phyloP scores from a whole-genome alignment of 2,888 invertebrate genomes.

The Catocala fraxini region DNA sequence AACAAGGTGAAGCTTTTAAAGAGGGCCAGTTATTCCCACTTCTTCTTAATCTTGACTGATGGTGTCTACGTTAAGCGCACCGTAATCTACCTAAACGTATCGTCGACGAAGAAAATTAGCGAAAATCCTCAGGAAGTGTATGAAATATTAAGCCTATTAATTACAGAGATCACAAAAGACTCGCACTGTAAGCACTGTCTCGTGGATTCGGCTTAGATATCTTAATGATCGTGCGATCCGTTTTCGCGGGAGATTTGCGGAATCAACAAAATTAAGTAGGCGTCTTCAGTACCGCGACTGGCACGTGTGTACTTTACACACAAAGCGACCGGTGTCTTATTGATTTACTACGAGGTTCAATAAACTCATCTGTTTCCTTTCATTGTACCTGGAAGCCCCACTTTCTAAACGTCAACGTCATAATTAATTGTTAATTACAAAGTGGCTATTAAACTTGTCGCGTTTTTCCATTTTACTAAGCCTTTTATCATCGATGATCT shows the following conservation, averaged over 20 bases:
- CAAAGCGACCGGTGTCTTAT: constrained; percentile 29
- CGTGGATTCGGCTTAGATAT: constrained; percentile 60
- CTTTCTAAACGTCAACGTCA: constrained; percentile 20
- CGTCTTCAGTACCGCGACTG: constrained; percentile 21
- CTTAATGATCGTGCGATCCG: constrained; percentile 77
- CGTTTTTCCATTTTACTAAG: constrained; percentile 24
- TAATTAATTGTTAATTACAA: constrained; percentile 34
- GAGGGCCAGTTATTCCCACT: constrained; percentile 58
- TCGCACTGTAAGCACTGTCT: constrained; percentile 65
- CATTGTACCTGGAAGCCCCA: constrained; percentile 31
- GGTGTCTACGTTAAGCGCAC: constrained; percentile 55
- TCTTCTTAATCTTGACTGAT: constrained; percentile 69
- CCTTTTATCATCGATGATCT: constrained; percentile 30
- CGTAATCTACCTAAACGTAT: constrained; percentile 62
- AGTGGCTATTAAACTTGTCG: constrained; percentile 31
- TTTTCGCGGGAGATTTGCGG: constrained; percentile 65
- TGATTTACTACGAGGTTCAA: constrained; percentile 43
- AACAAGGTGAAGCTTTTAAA: constrained; percentile 66
- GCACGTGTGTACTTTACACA: constrained; percentile 13
- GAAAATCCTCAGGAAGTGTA: constrained; percentile 73
- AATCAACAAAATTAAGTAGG: constrained; percentile 54
- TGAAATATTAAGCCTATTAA: constrained; percentile 82
- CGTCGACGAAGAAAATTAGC: constrained; percentile 66
- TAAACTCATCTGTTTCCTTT: constrained; percentile 36
- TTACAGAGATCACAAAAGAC: constrained; percentile 77